Evolutionary conservation across 2,888 invertebrate genomes (phyloP).

Genomic region (Bembecia ichneumoniformis): DNA sequence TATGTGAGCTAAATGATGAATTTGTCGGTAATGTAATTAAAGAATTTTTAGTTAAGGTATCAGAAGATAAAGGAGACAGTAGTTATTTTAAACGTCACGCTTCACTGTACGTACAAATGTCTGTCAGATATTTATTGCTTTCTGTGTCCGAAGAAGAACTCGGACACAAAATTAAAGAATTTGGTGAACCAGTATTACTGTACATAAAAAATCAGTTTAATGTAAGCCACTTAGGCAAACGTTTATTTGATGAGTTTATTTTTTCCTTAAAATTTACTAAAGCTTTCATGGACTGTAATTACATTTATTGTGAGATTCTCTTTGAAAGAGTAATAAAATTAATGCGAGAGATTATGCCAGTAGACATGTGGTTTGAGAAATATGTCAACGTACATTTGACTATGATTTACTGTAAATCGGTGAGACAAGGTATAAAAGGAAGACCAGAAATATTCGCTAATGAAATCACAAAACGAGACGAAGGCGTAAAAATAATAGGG

Average conservation of each 20-base stretch:
- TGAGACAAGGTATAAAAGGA: slow-evolving; percentile 25
- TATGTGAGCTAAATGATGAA: slow-evolving; percentile 19
- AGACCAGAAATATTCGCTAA: slow-evolving; percentile 26
- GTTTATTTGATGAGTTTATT: slow-evolving; percentile 16
- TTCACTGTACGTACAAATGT: slow-evolving; percentile 22
- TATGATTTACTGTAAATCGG: slow-evolving; percentile 37
- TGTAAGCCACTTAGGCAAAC: neutral
- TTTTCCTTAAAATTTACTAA: slow-evolving; percentile 25
- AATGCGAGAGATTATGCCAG: slow-evolving; percentile 25
- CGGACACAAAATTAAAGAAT: slow-evolving; percentile 17
- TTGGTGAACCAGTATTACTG: slow-evolving; percentile 16
- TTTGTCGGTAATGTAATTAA: slow-evolving; percentile 18
- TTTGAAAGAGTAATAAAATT: slow-evolving; percentile 26
- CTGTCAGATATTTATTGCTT: slow-evolving; percentile 32
- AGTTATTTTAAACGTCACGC: neutral
- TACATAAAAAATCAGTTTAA: slow-evolving; percentile 17
- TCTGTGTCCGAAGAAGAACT: slow-evolving; percentile 22
- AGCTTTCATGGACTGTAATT: slow-evolving; percentile 28
- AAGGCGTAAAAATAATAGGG: slow-evolving; percentile 30
- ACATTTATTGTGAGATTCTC: slow-evolving; percentile 26
- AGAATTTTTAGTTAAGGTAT: slow-evolving; percentile 12
- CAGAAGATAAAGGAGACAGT: neutral
- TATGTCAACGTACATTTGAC: slow-evolving; percentile 32
- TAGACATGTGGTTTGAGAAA: slow-evolving; percentile 25
- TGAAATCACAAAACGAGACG: slow-evolving; percentile 15